phyloP scores from a whole-genome alignment of 2,797 vertebrate genomes.

The Hafferia zeledoni region DNA sequence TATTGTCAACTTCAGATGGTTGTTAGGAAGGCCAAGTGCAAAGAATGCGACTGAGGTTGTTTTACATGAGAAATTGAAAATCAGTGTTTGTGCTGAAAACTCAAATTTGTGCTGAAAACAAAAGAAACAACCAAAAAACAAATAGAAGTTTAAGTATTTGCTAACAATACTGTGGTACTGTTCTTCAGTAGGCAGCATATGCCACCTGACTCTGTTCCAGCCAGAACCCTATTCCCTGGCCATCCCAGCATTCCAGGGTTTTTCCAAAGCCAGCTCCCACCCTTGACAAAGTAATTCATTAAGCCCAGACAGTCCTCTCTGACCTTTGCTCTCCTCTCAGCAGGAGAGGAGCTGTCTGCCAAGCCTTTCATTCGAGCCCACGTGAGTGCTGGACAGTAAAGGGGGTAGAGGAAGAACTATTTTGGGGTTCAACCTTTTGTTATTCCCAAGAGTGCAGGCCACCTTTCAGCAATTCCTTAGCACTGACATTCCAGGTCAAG shows the following conservation, averaged over 20 bases:
- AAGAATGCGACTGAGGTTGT: not conserved
- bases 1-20: not conserved
- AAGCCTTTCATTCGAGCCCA: not conserved
- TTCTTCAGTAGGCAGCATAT: not conserved
- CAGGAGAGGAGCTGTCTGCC: not conserved
- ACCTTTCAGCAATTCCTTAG: not conserved
- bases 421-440: not conserved
- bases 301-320: not conserved
- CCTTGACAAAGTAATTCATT: conserved; percentile 34
- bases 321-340: conserved; percentile 28
- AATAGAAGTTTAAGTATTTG: not conserved
- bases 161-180: not conserved
- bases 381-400: not conserved
- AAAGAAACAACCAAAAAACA: no score
- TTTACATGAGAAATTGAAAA: not conserved
- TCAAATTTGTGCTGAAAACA: not conserved
- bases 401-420: not conserved
- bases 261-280: not conserved
- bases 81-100: not conserved
- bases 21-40: not conserved
- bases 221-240: not conserved
- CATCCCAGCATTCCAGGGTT: not conserved
- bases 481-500: not conserved
- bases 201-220: not conserved
- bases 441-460: not conserved